Base-by-base conservation (phyloP, 1,140 invertebrate genomes). In the Aethina tumida region DNA sequence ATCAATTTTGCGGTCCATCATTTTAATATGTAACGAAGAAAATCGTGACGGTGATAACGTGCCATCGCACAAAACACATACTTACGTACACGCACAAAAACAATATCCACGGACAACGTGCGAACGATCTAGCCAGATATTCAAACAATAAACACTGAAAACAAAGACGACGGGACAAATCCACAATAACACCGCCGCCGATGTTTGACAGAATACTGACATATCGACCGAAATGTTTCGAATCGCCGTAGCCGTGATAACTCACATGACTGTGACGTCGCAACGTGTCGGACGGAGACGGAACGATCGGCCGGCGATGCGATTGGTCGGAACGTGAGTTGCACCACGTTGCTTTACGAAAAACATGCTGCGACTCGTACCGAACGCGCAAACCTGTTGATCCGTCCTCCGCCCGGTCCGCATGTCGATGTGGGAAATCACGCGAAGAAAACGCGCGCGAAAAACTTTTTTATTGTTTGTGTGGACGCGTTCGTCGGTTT, bases 211-310 rank as follows among this genome's bases (percentile, higher is more conserved):
- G 12, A 22, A 35, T 13, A 35, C 33, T 35, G 33, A 35, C 33
- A 35, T 35, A 35, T 35, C 33, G 33, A 12, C 33, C n/a, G 33
- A 15, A 35, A 35, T 35, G 16, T 22, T 35, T 35, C 10, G 16
- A 35, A 35, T 35, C 20, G 15, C 20, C 20, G 16, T 35, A 20
- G 13, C 25, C 25, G 19, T 35, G 33, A 35, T 35, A 35, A 35
- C 18, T 35, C 33, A 35, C 25, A 22, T 35, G 33, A 35, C 33
- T 15, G 22, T 35, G 33, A 35, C 33, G 33, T 35, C 33, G 25
- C 33, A 35, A 35, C 22, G 33, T 35, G 33, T 35, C 20, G 13
- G 22, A 35, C 16, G 18, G 33, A 15, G 14, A 22, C 33, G 20
- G n/a, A n/a, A n/a, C n/a, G n/a, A n/a, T n/a, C n/a, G n/a, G n/a